Evolutionary conservation across 2,888 invertebrate species (phyloP), one percentile per base, ranked within the genome.

Genomic region (Odontocerum albicorne): DNA sequence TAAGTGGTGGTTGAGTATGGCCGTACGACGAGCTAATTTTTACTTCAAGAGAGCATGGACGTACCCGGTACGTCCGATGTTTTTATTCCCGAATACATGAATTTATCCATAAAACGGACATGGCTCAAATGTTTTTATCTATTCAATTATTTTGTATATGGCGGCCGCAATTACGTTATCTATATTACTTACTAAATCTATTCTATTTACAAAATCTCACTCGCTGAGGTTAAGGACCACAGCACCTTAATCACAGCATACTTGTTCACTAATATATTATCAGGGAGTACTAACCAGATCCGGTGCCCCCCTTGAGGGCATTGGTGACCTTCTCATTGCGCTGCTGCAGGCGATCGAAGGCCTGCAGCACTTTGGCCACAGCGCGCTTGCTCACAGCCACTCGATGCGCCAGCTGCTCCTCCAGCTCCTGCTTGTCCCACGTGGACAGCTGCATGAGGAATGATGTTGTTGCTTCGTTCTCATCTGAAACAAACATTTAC

Each of bases 371-470:
- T 76, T 97, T 97, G 2, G 95, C 96, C 16, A 98, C 96, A 4
- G 96, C 97, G 57, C 97, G 79, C 68, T 96, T 95, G 7, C 96
- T 96, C 15, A 97, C 96, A 76, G 94, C 96, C 4, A 97, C 97
- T 20, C 97, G 79, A 74, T 96, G 95, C 0, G 95, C 93, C 31
- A 98, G 78, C 72, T 96, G 95, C 63, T 96, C 96, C 66, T 98
- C 97, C 50, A 98, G 74, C 69, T 98, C 97, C 67, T 96, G 94
- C 67, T 96, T 95, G 70, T 98, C 97, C 96, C 97, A 97, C 0
- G 96, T 96, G 1, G 96, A 96, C 33, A 98, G 72, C 68, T 96
- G 92, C 75, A 95, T 90, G 38, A 98, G 81, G 72, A 98, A 98
- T 4, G 95, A 94, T 6, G 95, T 96, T 6, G 96, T 96, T 0